Conservation (phyloP, 2,113 vertebrate genomes). For the Leptodactylus fuscus region DNA sequence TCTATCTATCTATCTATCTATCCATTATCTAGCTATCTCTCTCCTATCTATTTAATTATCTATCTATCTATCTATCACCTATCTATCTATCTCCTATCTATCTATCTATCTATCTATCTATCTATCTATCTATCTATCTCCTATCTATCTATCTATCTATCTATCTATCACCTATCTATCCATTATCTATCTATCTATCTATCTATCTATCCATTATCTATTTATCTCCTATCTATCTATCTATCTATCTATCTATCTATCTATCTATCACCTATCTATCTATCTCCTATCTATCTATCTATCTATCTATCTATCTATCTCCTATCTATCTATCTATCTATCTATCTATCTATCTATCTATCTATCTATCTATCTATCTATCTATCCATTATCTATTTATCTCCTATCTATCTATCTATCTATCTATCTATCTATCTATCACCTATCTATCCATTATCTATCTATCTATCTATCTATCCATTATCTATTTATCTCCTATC, state of each 20-base stretch:
- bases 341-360: too few relatives aligned
- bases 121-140: neutral
- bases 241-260: neutral
- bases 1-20: too few relatives aligned
- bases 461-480: too few relatives aligned
- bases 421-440: too few relatives aligned
- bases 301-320: neutral
- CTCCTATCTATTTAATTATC: neutral
- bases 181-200: too few relatives aligned
- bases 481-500: neutral
- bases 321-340: neutral
- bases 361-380: neutral
- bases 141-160: neutral
- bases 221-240: too few relatives aligned
- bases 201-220: too few relatives aligned
- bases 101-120: conserved; percentile 7
- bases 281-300: neutral
- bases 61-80: neutral
- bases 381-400: too few relatives aligned
- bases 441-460: too few relatives aligned
- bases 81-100: neutral
- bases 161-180: neutral
- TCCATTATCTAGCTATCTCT: too few relatives aligned
- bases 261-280: neutral
- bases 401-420: too few relatives aligned